Evolutionary conservation across 92 coral and sea anemone genomes (phyloP), one percentile per base, ranked within the genome.

Genomic region (Porites divaricata): DNA sequence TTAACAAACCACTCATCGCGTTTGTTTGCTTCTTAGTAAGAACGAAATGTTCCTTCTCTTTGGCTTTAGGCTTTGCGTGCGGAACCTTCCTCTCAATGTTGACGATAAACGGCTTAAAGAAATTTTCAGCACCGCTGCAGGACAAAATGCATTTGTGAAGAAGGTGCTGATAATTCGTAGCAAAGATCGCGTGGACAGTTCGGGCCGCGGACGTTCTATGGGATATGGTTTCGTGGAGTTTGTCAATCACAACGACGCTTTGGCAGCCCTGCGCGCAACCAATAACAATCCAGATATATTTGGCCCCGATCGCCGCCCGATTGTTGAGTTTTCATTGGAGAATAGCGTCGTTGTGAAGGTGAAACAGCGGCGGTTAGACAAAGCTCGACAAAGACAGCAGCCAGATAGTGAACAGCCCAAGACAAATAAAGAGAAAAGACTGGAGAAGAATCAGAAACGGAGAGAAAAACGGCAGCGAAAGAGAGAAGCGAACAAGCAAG

Each of bases 171-270:
- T 94, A 86, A 89, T 97, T 90, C 95, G 99, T 61, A 95, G 89
- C 79, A 91, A 90, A 61, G 99, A 94, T 14, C 92, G 99, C 28
- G 21, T 92, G 20, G 97, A 97, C 77, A 89, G 95, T 84, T 68
- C 93, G 3, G 98, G 98, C 63, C 78, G 83, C 28, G 94, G 94
- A 14, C 93, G 99, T 17, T 89, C 99, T 20, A 64, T 94, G 76
- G 99, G 99, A 13, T 97, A 89, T 77, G 99, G 94, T 20, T 97
- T 97, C 63, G 91, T 90, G 15, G 99, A 97, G 72, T 97, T 97
- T 66, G 61, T 74, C 70, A 91, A 79, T 71, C 99, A 97, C 87
- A 87, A 79, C 23, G 97, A 94, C 70, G 99, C 99, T 3, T 72
- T 97, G 81, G 85, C 89, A 26, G 94, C 95, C 20, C 63, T 97